Base-by-base conservation (phyloP, 2,113 vertebrate species). In the Heterocephalus glaber region DNA sequence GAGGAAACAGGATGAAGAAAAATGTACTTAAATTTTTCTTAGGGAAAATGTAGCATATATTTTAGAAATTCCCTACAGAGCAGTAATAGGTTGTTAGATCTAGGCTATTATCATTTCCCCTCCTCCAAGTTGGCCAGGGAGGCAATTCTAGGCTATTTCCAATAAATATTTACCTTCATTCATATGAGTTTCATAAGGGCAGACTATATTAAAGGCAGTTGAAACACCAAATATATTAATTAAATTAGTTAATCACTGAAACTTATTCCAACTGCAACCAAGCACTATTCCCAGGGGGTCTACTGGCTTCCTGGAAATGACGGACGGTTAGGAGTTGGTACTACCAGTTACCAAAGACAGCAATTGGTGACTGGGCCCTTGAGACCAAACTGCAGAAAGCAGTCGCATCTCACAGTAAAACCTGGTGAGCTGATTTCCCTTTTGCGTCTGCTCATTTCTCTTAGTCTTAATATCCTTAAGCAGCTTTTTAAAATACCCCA, bases 221-320 rank as follows among this genome's bases (percentile, higher is more conserved):
- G n/a, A 95, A 95, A 91, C 22, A 61, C 38, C 85, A 95, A 94
- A 95, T 86, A 92, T 28, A 24, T 74, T 94, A 90, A 95, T 95
- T 93, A 90, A 96, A 87, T 93, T 77, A 94, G 94, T 94, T 93
- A 94, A 95, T 94, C 90, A 96, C 58, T 52, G 82, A 74, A 95
- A 90, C 44, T 33, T 84, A 72, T 72, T 79, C 60, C 44, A 85
- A 92, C 19, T 30, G 14, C 5, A 80, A 28, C 56, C 80, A 83
- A 84, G 44, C 66, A 33, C 65, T 61, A 85, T 85, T 96, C 76
- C 54, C 49, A 54, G 47, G 47, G 56, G 38, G 1, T 80, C 47
- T 88, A 30, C 12, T 65, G 38, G 72, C 58, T 88, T 93, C 61
- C 68, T 84, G 19, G 38, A 89, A 96, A 87, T 65, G 68, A 82